These are phyloP conservation scores for Jordanella pulchra DNA, from an alignment of 2,797 vertebrate species.

Conservation along the genomic window DNA sequence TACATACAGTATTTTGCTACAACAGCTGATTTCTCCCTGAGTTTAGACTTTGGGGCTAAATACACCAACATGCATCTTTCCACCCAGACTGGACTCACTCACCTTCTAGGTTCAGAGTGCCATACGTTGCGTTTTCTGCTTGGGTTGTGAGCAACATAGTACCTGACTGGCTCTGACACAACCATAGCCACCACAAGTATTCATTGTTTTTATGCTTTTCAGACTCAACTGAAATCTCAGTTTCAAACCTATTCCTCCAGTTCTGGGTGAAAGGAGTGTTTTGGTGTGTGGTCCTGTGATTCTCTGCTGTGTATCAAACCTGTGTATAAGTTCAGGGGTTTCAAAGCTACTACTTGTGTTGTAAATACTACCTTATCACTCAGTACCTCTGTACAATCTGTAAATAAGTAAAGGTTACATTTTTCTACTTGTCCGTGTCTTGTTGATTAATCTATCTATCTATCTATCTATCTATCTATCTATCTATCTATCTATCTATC, in stretches of 20 bases:
- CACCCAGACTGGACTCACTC: slow-evolving; percentile 18
- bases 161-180: slow-evolving; percentile 32
- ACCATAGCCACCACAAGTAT: slow-evolving; percentile 9
- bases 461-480: slow-evolving; percentile 1
- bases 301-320: slow-evolving; percentile 70
- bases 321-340: slow-evolving; percentile 78
- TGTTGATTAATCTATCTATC: slow-evolving; percentile 15
- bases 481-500: neutral
- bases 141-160: slow-evolving; percentile 29
- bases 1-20: slow-evolving; percentile 74
- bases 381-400: slow-evolving; percentile 82
- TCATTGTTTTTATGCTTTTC: slow-evolving; percentile 10
- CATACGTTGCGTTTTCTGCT: slow-evolving; percentile 8
- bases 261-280: slow-evolving; percentile 46
- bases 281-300: slow-evolving; percentile 55
- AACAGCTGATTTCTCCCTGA: slow-evolving; percentile 67
- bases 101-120: slow-evolving; percentile 13
- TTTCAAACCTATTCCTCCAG: slow-evolving; percentile 24
- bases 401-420: slow-evolving; percentile 84
- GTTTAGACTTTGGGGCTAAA: slow-evolving; percentile 48
- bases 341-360: slow-evolving; percentile 78
- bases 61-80: slow-evolving; percentile 18
- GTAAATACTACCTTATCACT: slow-evolving; percentile 81
- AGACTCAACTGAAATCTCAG: slow-evolving; percentile 24
- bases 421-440: slow-evolving; percentile 72